These are phyloP conservation scores for Penaeus chinensis DNA, from an alignment of 1,140 invertebrate species.

Conservation along the genomic window DNA sequence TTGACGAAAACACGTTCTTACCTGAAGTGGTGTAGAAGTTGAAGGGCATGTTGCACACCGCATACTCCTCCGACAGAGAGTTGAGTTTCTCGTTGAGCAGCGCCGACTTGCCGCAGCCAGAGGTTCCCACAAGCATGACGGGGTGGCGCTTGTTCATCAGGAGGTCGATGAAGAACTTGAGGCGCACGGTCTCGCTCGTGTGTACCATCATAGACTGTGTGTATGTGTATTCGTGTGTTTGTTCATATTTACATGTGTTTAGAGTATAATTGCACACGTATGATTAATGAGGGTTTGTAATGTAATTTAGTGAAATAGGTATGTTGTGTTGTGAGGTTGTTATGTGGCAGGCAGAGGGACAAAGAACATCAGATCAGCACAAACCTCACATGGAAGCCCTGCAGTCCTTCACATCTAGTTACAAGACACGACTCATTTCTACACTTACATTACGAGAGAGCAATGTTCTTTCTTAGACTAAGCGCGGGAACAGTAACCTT, in stretches of 20 bases:
- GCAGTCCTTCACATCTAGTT: too few species aligned
- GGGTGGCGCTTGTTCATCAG: conserved; percentile 89
- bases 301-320: too few species aligned
- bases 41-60: conserved; percentile 91
- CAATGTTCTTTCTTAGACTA: too few species aligned
- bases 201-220: conserved; percentile 88
- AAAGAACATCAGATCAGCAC: too few species aligned
- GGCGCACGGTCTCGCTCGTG: conserved; percentile 90
- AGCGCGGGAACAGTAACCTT: too few species aligned
- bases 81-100: conserved; percentile 87
- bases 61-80: conserved; percentile 85
- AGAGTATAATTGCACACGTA: too few species aligned
- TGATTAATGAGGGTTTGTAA: too few species aligned
- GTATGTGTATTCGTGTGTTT: background rate
- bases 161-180: conserved; percentile 90
- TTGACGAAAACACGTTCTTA: conserved; percentile 41
- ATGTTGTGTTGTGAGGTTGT: too few species aligned
- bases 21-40: conserved; percentile 97
- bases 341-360: too few species aligned
- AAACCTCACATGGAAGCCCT: too few species aligned
- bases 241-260: background rate
- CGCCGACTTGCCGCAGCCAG: conserved; percentile 92
- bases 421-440: too few species aligned
- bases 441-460: too few species aligned
- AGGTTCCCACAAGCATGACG: conserved; percentile 90